Base-by-base conservation (phyloP, 2,113 vertebrate species). In the Talpa occidentalis region DNA sequence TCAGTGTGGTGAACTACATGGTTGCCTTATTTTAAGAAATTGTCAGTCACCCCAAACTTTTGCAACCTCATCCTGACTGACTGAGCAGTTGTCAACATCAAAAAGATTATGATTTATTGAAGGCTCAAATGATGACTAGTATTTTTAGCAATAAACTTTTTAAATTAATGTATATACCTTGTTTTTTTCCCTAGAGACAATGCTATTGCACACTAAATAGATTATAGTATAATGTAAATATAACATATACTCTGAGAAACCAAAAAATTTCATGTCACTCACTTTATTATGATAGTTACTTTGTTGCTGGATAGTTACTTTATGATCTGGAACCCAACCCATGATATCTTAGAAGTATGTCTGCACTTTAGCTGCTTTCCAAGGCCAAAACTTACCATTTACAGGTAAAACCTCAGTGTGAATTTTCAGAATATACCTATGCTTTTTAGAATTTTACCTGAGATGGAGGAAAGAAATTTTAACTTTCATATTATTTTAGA, bases 401-500 rank as follows among this genome's bases (percentile, higher is more conserved):
- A 40, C 2, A 19, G 19, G 12, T 54, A 66, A 92, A 83, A 19
- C 60, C 44, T 91, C 28, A 77, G 47, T 35, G 49, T 64, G 59
- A 37, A 79, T 87, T 95, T 93, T 88, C 35, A 69, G 77, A 19
- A 89, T 49, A 19, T 88, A 30, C 19, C 30, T 64, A 19, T 62
- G 73, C 1, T 54, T 84, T 42, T 47, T 73, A 66, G 44, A 80
- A 37, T 87, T 94, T 96, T 19, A 88, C 37, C 19, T 5, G 44
- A 90, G 76, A 59, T 52, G n/a, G 47, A 28, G 24, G 35, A 54
- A 84, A 56, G 32, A 49, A 37, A 85, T 90, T 81, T 92, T 81
- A 88, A 62, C 30, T 73, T 88, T 56, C 16, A 80, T 3, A 66
- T 37, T 83, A 37, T 87, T 93, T 84, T 93, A 79, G 80, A 78